These are phyloP conservation scores for Pachydiplax longipennis DNA, from an alignment of 2,888 invertebrate genomes.

Conservation along the genomic window DNA sequence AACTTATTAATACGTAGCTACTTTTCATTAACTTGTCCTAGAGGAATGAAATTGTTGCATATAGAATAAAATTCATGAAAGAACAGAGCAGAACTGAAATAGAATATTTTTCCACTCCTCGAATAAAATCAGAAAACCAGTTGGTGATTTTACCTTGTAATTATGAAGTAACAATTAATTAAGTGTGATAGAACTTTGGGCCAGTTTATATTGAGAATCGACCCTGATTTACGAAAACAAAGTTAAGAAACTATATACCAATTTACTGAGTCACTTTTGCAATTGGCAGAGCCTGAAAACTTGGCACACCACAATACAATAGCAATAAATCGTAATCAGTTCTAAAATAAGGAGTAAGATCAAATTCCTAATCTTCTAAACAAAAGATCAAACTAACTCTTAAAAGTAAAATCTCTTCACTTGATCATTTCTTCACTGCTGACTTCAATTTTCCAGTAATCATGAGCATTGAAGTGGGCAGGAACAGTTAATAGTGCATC, in stretches of 20 bases:
- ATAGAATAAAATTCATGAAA: background rate
- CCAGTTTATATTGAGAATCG: too few species aligned
- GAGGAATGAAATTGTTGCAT: background rate
- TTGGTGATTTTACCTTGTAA: too few species aligned
- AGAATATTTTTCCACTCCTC: too few species aligned
- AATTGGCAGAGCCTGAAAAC: too few species aligned
- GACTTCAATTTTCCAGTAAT: constrained; percentile 49
- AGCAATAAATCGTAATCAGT: background rate
- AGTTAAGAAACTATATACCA: too few species aligned
- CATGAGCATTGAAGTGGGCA: constrained; percentile 72
- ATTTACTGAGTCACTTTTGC: too few species aligned
- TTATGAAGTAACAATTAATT: too few species aligned
- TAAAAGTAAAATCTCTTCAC: background rate
- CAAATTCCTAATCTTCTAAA: background rate
- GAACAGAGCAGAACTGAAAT: too few species aligned
- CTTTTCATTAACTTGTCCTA: background rate
- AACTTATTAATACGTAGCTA: background rate
- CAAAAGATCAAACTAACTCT: background rate
- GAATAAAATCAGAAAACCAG: too few species aligned
- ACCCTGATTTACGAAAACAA: too few species aligned
- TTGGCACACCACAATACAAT: too few species aligned
- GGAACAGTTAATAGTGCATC: constrained; percentile 81
- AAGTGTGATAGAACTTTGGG: too few species aligned
- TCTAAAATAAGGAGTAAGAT: background rate
- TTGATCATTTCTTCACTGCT: constrained; percentile 5